These are phyloP conservation scores for Lutraria rhynchaena DNA, from an alignment of 1,140 invertebrate species.

Conservation along the genomic window DNA sequence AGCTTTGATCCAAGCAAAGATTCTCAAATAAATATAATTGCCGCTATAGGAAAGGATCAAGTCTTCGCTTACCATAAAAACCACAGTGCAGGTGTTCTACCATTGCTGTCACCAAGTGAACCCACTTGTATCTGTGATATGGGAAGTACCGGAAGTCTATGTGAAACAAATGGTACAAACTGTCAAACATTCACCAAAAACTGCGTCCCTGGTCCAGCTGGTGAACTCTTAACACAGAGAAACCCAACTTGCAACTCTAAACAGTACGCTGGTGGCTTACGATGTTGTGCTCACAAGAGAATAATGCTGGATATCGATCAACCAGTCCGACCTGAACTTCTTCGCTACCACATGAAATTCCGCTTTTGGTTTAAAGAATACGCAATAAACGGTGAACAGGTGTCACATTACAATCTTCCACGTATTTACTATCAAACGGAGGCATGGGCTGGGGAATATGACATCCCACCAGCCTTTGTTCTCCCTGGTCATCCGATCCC, in stretches of 20 bases:
- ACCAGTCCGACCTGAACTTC: constrained; percentile 53
- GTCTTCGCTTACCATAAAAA: constrained; percentile 55
- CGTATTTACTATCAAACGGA: constrained; percentile 64
- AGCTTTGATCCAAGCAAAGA: constrained; percentile 36
- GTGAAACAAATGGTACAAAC: constrained; percentile 49
- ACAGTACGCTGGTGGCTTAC: constrained; percentile 54
- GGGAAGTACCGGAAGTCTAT: constrained; percentile 39
- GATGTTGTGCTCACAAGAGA: constrained; percentile 55
- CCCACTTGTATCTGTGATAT: constrained; percentile 59
- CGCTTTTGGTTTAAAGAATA: constrained; percentile 63
- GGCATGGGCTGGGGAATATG: constrained; percentile 63
- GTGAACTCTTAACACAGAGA: constrained; percentile 48
- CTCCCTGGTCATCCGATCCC: constrained; percentile 52
- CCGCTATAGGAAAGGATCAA: constrained; percentile 50
- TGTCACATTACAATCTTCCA: constrained; percentile 55
- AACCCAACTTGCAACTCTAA: constrained; percentile 64
- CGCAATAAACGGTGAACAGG: constrained; percentile 31
- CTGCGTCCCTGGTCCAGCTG: constrained; percentile 55
- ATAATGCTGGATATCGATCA: constrained; percentile 63
- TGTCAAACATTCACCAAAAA: constrained; percentile 57
- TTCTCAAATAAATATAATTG: constrained; percentile 54
- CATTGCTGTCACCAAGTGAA: constrained; percentile 24
- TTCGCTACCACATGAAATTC: constrained; percentile 64
- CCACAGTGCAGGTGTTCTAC: constrained; percentile 9
- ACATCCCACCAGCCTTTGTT: constrained; percentile 63